Evolutionary conservation across 2,888 invertebrate genomes (phyloP).

Genomic region (Machimus rusticus): DNA sequence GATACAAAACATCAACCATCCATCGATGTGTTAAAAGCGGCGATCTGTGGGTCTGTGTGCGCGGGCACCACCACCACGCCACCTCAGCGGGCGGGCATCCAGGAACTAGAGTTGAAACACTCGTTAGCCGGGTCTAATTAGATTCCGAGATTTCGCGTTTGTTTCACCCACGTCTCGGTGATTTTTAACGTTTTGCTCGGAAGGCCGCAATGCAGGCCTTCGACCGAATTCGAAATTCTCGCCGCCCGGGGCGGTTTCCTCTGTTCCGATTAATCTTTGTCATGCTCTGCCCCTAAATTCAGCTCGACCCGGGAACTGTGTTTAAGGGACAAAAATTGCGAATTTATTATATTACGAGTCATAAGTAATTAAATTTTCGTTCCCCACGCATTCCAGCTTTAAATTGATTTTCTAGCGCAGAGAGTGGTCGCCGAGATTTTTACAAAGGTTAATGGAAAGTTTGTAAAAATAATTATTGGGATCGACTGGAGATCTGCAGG

Average conservation of each 20-base stretch:
- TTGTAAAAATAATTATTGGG: conserved; percentile 38
- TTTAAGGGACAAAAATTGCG: conserved; percentile 44
- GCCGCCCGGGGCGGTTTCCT: conserved; percentile 41
- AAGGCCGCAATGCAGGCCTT: not conserved
- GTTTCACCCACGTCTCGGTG: not conserved
- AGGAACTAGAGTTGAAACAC: not conserved
- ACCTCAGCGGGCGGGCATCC: not conserved
- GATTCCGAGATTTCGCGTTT: conserved; percentile 29
- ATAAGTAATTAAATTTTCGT: conserved; percentile 45
- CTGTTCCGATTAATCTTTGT: conserved; percentile 42
- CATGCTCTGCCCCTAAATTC: conserved; percentile 3
- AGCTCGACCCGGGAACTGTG: not conserved
- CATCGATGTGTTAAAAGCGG: conserved; percentile 1
- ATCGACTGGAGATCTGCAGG: not conserved
- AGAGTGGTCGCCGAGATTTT: conserved; percentile 35
- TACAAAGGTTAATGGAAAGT: conserved; percentile 41
- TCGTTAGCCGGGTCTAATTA: conserved; percentile 9
- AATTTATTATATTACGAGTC: conserved; percentile 46
- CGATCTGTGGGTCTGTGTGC: not conserved
- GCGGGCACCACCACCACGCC: not conserved
- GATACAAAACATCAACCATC: conserved; percentile 43
- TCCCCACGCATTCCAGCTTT: conserved; percentile 38
- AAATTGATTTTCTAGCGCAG: conserved; percentile 44
- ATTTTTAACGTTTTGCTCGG: not conserved
- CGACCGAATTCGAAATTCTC: conserved; percentile 38